phyloP scores from a whole-genome alignment of 2,113 vertebrate species.

The Corvus hawaiiensis region DNA sequence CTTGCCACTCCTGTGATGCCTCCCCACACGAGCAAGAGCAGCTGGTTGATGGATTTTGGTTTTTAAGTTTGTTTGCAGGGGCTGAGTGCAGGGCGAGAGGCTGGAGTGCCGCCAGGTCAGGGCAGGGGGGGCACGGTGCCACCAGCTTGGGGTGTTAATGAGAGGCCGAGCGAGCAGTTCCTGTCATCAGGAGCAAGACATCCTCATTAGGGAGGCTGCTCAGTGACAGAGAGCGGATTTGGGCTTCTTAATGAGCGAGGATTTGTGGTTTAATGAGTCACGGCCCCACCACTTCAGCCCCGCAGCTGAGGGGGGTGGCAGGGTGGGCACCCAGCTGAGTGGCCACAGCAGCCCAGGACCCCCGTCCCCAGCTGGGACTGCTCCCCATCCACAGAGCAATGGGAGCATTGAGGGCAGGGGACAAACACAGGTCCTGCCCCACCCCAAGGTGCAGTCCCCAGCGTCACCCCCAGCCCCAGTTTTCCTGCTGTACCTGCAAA shows the following conservation, averaged over 20 bases:
- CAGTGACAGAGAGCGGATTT: constrained; percentile 18
- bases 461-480: neutral
- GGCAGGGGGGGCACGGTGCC: neutral
- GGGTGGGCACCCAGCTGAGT: neutral
- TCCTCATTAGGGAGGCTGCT: constrained; percentile 57
- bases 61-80: neutral
- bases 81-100: neutral
- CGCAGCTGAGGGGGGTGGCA: accelerated
- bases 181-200: neutral
- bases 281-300: neutral
- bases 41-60: neutral
- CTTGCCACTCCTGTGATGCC: neutral
- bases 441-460: no score
- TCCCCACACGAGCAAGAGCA: neutral
- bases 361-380: accelerated
- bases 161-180: neutral
- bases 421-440: neutral
- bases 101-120: neutral
- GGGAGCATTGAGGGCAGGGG: neutral
- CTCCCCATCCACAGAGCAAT: neutral
- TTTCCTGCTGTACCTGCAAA: constrained; percentile 79
- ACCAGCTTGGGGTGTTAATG: constrained; percentile 27
- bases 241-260: constrained; percentile 29
- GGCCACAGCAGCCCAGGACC: neutral
- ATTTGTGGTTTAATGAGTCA: constrained; percentile 49